A percentile compares a stretch with the other conserved stretches of the same genome.
Evolutionary conservation across 2,888 invertebrate species (phyloP).

Genomic region (Liodrosophila aerea): DNA sequence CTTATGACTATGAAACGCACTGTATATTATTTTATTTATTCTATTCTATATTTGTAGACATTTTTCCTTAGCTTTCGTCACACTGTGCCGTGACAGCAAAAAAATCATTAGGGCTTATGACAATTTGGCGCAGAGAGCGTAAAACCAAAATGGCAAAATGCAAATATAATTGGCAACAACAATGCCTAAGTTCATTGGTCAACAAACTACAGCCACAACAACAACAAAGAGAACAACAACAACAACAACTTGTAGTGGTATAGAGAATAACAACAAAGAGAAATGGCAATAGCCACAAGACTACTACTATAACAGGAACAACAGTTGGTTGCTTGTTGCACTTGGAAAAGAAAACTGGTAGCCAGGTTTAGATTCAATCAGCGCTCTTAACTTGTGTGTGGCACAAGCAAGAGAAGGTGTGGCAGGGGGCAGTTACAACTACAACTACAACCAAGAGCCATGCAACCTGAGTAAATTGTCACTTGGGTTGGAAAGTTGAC

Average conservation of each 20-base stretch:
- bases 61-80: not conserved
- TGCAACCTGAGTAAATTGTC: conserved; percentile 67
- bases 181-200: conserved; percentile 69
- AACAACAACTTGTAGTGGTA: no score
- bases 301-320: conserved; percentile 6
- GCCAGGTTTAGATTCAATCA: conserved; percentile 20
- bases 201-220: conserved; percentile 39
- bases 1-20: not conserved
- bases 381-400: conserved; percentile 2
- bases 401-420: not conserved
- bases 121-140: conserved; percentile 43
- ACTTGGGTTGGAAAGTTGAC: conserved; percentile 56
- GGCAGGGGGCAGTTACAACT: conserved; percentile 18
- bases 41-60: not conserved
- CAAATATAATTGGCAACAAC: conserved; percentile 59
- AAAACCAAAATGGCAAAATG: conserved; percentile 48
- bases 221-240: conserved; percentile 19
- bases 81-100: conserved; percentile 33
- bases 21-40: not conserved
- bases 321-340: conserved; percentile 5
- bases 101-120: conserved; percentile 41
- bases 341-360: conserved; percentile 9
- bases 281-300: not conserved
- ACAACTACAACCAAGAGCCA: no score
- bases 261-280: not conserved